Base-by-base conservation (phyloP, 2,888 invertebrate species). In the Rotaria socialis region DNA sequence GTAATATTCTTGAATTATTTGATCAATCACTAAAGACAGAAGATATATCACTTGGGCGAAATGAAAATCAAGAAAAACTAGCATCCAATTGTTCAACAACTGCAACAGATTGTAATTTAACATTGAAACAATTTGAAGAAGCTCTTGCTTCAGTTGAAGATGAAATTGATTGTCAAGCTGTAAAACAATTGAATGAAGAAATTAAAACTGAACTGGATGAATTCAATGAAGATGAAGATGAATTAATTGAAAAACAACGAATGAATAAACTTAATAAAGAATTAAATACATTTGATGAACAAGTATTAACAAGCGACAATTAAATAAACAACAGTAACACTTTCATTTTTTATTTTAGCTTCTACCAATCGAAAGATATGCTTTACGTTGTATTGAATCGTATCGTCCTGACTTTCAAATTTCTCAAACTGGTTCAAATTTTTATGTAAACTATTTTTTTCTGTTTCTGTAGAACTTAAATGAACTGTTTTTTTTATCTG, bases 1-100 rank as follows among this genome's bases (percentile, higher is more conserved):
- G 95, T n/a, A 96, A 96, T 85, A 96, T 97, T 89, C 94, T 95
- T 92, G 97, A 97, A 91, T 92, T 97, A 87, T 97, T 97, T 91
- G 94, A 94, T 86, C 94, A 90, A 86, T 91, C 90, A 19, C 90
- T 90, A 11, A 90, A 90, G 47, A 88, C 91, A 41, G 90, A 95
- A 87, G 94, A 94, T 89, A 92, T 93, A 87, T 92, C 92, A 27
- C 93, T 94, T 88, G 93, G 93, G 87, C 92, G 92, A 84, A 91
- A 92, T 60, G 91, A 91, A 24, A 85, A 60, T 55, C 88, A 88
- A 80, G 88, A 88, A 85, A 35, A 93, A 58, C 94, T 94, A 84
- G 94, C 94, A 89, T 90, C 92, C 8, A 93, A 93, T 0, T 91
- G 94, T 86, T 93, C 94, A 41, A 35, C n/a, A 11, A 94, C 93